phyloP scores from a whole-genome alignment of 2,113 vertebrate genomes.

The Uria aalge region DNA sequence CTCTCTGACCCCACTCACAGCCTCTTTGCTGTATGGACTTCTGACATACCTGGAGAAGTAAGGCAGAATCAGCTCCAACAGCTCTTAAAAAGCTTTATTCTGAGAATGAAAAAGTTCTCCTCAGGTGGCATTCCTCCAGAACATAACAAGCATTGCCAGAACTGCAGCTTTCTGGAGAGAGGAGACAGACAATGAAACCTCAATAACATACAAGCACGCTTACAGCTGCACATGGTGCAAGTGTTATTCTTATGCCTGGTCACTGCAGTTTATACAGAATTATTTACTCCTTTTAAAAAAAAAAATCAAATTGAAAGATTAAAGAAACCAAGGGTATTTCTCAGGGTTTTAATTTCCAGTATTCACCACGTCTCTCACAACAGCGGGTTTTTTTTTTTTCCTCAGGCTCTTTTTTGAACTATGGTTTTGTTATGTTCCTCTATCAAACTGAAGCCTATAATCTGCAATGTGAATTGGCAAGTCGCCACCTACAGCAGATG shows the following conservation, averaged over 20 bases:
- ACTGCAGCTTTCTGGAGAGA: not conserved
- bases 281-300: not conserved
- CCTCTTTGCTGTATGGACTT: not conserved
- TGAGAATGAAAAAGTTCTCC: not conserved
- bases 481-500: conserved; percentile 60
- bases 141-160: not conserved
- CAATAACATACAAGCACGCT: not conserved
- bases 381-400: not conserved
- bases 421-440: not conserved
- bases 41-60: not conserved
- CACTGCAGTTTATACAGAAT: not conserved
- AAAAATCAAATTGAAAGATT: not conserved
- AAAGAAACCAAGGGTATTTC: not conserved
- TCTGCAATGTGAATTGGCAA: conserved; percentile 31
- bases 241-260: not conserved
- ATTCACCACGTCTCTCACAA: not conserved
- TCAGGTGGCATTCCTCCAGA: not conserved
- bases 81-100: not conserved
- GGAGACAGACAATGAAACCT: not conserved
- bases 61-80: not conserved
- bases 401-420: not conserved
- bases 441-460: not conserved
- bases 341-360: not conserved
- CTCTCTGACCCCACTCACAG: not conserved
- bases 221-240: not conserved